Conservation (phyloP, 1,140 invertebrate genomes). For the Aphis gossypii region DNA sequence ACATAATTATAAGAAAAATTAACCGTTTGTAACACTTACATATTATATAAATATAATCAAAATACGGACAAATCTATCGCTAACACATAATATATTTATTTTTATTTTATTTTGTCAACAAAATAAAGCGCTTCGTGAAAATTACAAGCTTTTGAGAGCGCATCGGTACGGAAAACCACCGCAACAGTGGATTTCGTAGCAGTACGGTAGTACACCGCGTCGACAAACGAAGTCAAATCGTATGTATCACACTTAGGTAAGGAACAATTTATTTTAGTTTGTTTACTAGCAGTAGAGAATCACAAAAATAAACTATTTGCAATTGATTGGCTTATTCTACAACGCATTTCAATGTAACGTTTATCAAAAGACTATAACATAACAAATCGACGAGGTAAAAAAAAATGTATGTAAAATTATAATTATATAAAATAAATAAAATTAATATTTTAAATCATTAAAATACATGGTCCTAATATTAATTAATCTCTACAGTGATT, state of each 20-base stretch:
- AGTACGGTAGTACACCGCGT: conserved; percentile 6
- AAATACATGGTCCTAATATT: background rate
- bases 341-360: background rate
- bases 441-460: background rate
- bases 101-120: background rate
- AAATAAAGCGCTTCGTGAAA: background rate
- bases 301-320: background rate
- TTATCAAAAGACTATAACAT: background rate
- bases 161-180: background rate
- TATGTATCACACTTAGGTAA: background rate
- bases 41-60: background rate
- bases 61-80: background rate
- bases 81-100: background rate
- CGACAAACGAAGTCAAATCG: conserved; percentile 24
- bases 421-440: background rate
- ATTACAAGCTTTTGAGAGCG: background rate
- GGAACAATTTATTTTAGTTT: background rate
- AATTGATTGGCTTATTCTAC: background rate
- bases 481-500: background rate
- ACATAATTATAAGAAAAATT: background rate
- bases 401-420: background rate
- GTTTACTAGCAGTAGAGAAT: background rate
- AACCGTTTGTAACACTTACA: background rate
- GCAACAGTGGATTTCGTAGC: background rate
- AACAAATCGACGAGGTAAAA: background rate